Percentiles rank a stretch among this genome's conserved stretches.
Evolutionary conservation across 1,140 invertebrate species (phyloP).

Genomic region (Bombus sylvicola): DNA sequence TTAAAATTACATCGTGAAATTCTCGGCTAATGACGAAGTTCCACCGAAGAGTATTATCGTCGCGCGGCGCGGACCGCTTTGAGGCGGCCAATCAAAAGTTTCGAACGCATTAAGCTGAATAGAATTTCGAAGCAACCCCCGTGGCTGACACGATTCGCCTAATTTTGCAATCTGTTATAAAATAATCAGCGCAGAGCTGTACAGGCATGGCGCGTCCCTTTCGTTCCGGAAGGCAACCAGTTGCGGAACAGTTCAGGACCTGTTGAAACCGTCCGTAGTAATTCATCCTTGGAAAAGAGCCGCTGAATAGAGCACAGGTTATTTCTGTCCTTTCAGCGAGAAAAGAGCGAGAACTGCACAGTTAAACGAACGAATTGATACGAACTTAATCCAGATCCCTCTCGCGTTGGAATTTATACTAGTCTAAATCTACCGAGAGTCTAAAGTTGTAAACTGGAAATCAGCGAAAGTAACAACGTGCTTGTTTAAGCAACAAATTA

Average conservation of each 20-base stretch:
- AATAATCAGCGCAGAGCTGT: neutral
- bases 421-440: too few species aligned
- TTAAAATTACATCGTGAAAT: slow-evolving; percentile 12
- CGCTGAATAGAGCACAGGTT: slow-evolving; percentile 30
- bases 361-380: slow-evolving; percentile 24
- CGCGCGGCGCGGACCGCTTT: slow-evolving; percentile 14
- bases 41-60: slow-evolving; percentile 27
- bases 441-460: neutral
- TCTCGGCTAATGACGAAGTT: slow-evolving; percentile 15
- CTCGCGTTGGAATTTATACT: neutral
- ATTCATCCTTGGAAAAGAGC: slow-evolving; percentile 38
- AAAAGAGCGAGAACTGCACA: slow-evolving; percentile 9
- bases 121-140: slow-evolving; percentile 47
- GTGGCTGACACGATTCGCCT: neutral
- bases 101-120: slow-evolving; percentile 53
- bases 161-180: neutral
- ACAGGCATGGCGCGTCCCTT: neutral
- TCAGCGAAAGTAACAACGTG: neutral
- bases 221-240: slow-evolving; percentile 35
- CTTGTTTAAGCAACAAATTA: neutral
- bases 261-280: slow-evolving; percentile 47
- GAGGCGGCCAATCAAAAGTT: slow-evolving; percentile 57
- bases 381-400: slow-evolving; percentile 7
- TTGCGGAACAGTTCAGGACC: slow-evolving; percentile 42
- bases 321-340: slow-evolving; percentile 22